These are phyloP conservation scores for Premnoplex brunnescens DNA, from an alignment of 2,797 vertebrate species.

Conservation along the genomic window DNA sequence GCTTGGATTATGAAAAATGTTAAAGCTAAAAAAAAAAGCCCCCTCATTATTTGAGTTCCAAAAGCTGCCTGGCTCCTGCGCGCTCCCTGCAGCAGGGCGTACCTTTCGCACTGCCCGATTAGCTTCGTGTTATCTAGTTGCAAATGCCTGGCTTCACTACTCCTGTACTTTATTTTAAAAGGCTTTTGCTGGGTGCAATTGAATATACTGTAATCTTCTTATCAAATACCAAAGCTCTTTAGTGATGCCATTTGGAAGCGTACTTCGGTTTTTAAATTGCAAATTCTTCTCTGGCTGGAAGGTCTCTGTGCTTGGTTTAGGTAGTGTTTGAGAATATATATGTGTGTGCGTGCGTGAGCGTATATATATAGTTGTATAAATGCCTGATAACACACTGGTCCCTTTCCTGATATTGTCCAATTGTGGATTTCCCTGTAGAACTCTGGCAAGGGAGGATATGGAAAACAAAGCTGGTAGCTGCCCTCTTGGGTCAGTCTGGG, in stretches of 20 bases:
- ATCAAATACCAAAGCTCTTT: slow-evolving; percentile 61
- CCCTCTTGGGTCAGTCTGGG: not conserved
- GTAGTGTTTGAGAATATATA: not conserved
- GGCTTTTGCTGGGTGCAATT: slow-evolving; percentile 48
- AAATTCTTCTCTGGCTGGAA: slow-evolving; percentile 42
- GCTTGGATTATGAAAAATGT: slow-evolving; percentile 51
- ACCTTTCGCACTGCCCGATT: slow-evolving; percentile 45
- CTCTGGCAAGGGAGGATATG: not conserved
- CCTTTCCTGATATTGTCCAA: not conserved
- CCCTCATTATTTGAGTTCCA: slow-evolving; percentile 30
- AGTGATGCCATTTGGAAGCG: slow-evolving; percentile 60
- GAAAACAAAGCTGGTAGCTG: not conserved
- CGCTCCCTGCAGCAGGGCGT: not conserved
- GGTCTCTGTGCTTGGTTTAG: not conserved
- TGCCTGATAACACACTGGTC: not conserved
- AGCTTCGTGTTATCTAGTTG: slow-evolving; percentile 50
- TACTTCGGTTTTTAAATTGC: slow-evolving; percentile 56
- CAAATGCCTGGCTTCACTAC: slow-evolving; percentile 17
- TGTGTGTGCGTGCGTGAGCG: not conserved
- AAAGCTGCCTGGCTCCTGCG: slow-evolving; percentile 25
- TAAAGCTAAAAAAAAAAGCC: not conserved
- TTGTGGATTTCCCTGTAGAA: not conserved
- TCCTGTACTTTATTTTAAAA: slow-evolving; percentile 58
- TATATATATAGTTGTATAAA: not conserved
- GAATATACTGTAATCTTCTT: slow-evolving; percentile 66